Evolutionary conservation across 2,888 invertebrate species (phyloP).

Genomic region (Agriopis marginaria): DNA sequence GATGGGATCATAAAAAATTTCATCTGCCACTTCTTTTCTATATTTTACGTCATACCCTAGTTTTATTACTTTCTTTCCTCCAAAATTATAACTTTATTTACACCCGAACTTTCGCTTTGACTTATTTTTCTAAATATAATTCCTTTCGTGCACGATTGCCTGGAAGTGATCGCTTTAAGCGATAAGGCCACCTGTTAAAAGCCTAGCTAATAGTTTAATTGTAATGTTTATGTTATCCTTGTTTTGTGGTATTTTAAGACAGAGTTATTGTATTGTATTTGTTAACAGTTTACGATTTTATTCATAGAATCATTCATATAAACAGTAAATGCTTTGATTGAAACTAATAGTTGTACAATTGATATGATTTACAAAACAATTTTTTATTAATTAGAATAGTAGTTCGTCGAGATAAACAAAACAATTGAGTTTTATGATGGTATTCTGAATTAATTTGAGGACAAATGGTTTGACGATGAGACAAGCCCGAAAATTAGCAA

Average conservation of each 20-base stretch:
- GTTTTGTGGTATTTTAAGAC: too few species aligned
- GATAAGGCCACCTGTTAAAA: too few species aligned
- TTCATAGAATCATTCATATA: slow-evolving; percentile 3
- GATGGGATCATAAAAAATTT: too few species aligned
- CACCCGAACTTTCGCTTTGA: neutral
- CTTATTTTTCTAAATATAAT: too few species aligned
- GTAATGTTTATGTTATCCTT: too few species aligned
- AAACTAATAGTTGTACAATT: slow-evolving; percentile 24
- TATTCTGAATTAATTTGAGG: slow-evolving; percentile 11
- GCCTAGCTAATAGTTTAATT: too few species aligned
- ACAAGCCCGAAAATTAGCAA: slow-evolving; percentile 16
- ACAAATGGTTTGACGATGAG: slow-evolving; percentile 24
- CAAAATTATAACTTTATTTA: neutral
- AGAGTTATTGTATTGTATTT: too few species aligned
- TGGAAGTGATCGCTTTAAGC: too few species aligned
- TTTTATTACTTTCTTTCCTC: neutral
- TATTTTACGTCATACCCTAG: too few species aligned
- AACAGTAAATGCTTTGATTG: slow-evolving; percentile 28
- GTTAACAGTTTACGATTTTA: too few species aligned
- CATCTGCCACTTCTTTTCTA: too few species aligned
- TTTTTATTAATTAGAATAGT: slow-evolving; percentile 20
- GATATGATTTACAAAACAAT: slow-evolving; percentile 21
- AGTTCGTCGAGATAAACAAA: slow-evolving; percentile 23
- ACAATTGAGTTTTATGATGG: slow-evolving; percentile 27
- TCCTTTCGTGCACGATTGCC: too few species aligned